These are phyloP conservation scores for Scaptomyza reducta DNA, from an alignment of 2,888 invertebrate species.

Conservation along the genomic window DNA sequence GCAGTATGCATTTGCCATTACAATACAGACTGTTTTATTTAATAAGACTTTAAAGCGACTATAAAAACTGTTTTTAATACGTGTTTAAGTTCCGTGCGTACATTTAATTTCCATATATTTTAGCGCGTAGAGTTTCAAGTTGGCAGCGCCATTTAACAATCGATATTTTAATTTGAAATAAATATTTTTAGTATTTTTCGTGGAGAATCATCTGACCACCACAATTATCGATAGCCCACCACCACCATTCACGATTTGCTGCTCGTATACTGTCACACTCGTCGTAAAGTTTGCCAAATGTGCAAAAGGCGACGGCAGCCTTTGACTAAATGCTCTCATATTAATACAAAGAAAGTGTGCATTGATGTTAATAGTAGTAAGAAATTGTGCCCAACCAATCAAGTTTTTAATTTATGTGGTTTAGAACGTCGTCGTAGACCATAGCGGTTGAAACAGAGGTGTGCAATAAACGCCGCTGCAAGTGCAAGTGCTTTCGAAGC, in stretches of 20 bases:
- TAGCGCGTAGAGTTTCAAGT: conserved; percentile 1
- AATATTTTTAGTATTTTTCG: conserved; percentile 20
- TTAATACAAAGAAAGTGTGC: conserved; percentile 26
- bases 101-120: background rate
- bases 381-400: background rate
- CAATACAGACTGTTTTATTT: background rate
- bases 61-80: background rate
- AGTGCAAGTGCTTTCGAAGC: conserved; percentile 31
- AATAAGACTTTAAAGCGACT: background rate
- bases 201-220: background rate
- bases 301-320: conserved; percentile 34
- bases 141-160: background rate
- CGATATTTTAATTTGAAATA: conserved; percentile 6
- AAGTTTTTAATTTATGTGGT: conserved; percentile 2
- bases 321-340: conserved; percentile 1
- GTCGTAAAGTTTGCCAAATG: conserved; percentile 50
- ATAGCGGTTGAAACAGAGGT: conserved; percentile 9
- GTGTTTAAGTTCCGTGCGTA: no score
- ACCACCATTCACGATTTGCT: conserved; percentile 17
- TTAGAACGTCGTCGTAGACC: conserved; percentile 1
- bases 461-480: conserved; percentile 42
- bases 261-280: conserved; percentile 33
- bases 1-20: background rate
- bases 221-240: conserved; percentile 7
- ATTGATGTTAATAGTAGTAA: background rate